phyloP scores from a whole-genome alignment of 1,140 invertebrate species.

The Brachionus manjavacas region DNA sequence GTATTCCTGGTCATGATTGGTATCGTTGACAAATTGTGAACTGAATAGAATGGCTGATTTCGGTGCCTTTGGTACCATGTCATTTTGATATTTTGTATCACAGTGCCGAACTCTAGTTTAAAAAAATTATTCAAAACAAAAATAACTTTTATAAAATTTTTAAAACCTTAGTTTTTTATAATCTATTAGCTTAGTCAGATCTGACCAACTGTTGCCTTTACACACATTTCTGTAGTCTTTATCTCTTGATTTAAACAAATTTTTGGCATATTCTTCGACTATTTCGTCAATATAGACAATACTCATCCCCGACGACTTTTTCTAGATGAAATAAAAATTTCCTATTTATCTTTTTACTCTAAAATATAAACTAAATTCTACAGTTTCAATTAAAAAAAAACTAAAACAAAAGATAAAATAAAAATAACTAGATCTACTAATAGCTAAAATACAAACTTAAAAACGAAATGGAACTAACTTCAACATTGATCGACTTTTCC shows the following conservation, averaged over 20 bases:
- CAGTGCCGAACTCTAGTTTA: neutral
- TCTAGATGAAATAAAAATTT: slow-evolving; percentile 10
- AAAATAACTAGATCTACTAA: neutral
- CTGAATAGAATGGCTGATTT: slow-evolving; percentile 55
- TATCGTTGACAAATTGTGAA: slow-evolving; percentile 59
- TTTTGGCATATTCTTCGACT: neutral
- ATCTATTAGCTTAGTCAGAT: slow-evolving; percentile 20
- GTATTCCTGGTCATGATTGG: slow-evolving; percentile 58
- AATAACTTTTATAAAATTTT: neutral
- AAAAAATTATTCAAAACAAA: neutral
- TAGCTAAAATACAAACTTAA: neutral
- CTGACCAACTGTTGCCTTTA: slow-evolving; percentile 20
- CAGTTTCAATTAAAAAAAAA: neutral
- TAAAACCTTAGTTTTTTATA: slow-evolving; percentile 27
- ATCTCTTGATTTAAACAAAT: slow-evolving; percentile 36
- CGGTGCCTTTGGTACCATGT: neutral
- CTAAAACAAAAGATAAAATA: neutral
- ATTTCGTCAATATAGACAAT: slow-evolving; percentile 23
- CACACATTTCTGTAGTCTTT: slow-evolving; percentile 27
- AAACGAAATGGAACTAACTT: neutral
- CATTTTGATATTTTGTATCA: neutral
- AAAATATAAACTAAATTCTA: neutral
- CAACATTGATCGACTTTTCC: neutral
- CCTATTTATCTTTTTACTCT: neutral
- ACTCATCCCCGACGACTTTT: slow-evolving; percentile 21